Base-by-base conservation (phyloP, 2,113 vertebrate genomes). In the Furnarius figulus region DNA sequence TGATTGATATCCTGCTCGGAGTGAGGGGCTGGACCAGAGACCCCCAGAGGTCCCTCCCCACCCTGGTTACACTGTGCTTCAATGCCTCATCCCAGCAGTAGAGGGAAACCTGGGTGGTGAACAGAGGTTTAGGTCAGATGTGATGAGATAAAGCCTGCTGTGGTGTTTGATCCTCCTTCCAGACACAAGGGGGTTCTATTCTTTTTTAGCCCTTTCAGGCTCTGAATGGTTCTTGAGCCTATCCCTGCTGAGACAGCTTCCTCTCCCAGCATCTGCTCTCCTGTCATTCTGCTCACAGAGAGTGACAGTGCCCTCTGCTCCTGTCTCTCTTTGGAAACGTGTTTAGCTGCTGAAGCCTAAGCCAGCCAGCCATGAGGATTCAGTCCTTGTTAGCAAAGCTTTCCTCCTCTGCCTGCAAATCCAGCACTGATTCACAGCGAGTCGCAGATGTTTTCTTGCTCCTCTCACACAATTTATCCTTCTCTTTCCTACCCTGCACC, bases 291-390 rank as follows among this genome's bases (percentile, higher is more conserved):
- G 81, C 87, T 93, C 28, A 6, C 52, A 50, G 86, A 76, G 89
- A 65, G 52, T 87, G 85, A 85, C 87, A 81, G 77, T 84, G 80
- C 76, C 89, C 81, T 87, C 89, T 96, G 84, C 70, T 91, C 90
- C 66, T 0, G 0, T 53, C 84, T 92, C 84, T 2, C 1, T 39
- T 40, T 78, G 61, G 73, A 81, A 84, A 85, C 0, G 1, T 6
- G 1, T 73, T 91, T 67, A 67, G 52, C 62, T 89, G 94, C 49
- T 74, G 91, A 50, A 94, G 91, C 33, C 65, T 67, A 37, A 92
- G 82, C 56, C 85, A 67, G n/a, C 39, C 47, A 85, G 47, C 55
- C 83, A 59, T 1, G 2, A 85, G 61, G 35, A 70, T 91, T 89
- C 87, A 77, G 49, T 67, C 33, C 81, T 85, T 5, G 19, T 91